Conservation (phyloP, 2,113 vertebrate species). For the Pleuronectes platessa region DNA sequence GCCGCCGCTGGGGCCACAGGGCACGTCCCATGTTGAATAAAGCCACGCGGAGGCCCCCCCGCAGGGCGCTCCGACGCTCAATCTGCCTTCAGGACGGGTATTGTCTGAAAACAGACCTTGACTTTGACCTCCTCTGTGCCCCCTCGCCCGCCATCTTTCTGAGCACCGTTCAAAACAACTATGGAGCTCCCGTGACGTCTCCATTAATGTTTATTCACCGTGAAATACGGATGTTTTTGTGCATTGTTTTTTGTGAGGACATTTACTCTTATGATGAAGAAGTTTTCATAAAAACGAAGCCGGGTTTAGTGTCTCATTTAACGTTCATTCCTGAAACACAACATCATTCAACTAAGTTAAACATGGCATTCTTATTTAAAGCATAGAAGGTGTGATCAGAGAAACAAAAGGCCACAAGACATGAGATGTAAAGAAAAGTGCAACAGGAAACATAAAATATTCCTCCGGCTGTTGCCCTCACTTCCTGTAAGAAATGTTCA, state of each 20-base stretch:
- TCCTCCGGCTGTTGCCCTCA: neutral
- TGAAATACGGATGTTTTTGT: neutral
- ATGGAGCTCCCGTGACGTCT: constrained; percentile 4
- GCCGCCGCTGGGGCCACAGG: constrained; percentile 41
- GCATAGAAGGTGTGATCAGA: neutral
- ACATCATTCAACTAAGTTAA: neutral
- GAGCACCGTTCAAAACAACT: constrained; percentile 34
- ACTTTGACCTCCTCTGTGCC: constrained; percentile 70
- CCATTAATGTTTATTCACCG: neutral
- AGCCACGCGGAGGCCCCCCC: constrained; percentile 39
- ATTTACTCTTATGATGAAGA: neutral
- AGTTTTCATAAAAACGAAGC: too few species aligned
- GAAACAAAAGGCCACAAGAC: neutral
- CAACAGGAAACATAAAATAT: neutral
- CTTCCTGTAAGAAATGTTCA: neutral
- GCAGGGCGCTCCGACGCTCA: neutral
- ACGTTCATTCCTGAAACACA: neutral
- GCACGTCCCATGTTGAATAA: constrained; percentile 62
- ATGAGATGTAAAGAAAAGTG: too few species aligned
- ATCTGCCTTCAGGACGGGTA: constrained; percentile 34
- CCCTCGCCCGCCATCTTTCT: constrained; percentile 19
- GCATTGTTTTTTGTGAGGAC: neutral
- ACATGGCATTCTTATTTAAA: too few species aligned
- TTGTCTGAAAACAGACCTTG: constrained; percentile 76
- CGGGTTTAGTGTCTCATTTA: neutral